Evolutionary conservation across 2,888 invertebrate genomes (phyloP), one percentile per base, ranked within the genome.

Genomic region (Cephus pygmeus): DNA sequence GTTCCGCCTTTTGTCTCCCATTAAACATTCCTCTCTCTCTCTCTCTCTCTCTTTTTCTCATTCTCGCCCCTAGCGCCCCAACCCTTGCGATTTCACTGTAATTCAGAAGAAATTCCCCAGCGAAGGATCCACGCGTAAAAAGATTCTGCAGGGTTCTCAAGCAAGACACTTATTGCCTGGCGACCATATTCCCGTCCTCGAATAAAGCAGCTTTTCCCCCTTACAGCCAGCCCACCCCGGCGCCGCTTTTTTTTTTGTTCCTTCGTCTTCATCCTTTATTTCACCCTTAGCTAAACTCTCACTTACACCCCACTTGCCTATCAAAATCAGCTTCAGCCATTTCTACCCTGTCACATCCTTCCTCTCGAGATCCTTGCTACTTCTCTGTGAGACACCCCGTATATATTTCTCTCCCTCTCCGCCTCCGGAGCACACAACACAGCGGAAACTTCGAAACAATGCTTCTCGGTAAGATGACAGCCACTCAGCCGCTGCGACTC

Each of bases 401-500:
- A 76, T 34, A 69, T 68, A 68, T 80, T 68, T 76, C 77, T 76
- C 31, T 73, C 69, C 76, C 75, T 56, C 76, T 71, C 69, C 71
- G 69, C 75, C 34, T 23, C 79, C 69, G 69, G 35, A 75, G 77
- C 79, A 12, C 12, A 75, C 69, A 40, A 75, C 77, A 34, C 69
- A 75, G 33, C 80, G 77, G 73, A 78, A 80, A 81, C 78, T 81
- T 81, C 76, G 80, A 76, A 76, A 78, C 77, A 80, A 80, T 76
- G 80, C 76, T 81, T 76, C 74, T 76, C 73, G 81, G 69, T 78
- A 81, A 77, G 77, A 76, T 80, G 80, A 81, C 81, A 81, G 81
- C 69, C 34, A 74, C 40, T 80, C 80, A 80, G 75, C 77, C 80
- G 75, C n/a, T 33, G 30, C 1, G 33, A 33, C 33, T 69, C 11